Percentiles rank a stretch among this genome's conserved stretches.
These are phyloP conservation scores for Ctenicera cuprea DNA, from an alignment of 2,888 invertebrate genomes.

Conservation along the genomic window DNA sequence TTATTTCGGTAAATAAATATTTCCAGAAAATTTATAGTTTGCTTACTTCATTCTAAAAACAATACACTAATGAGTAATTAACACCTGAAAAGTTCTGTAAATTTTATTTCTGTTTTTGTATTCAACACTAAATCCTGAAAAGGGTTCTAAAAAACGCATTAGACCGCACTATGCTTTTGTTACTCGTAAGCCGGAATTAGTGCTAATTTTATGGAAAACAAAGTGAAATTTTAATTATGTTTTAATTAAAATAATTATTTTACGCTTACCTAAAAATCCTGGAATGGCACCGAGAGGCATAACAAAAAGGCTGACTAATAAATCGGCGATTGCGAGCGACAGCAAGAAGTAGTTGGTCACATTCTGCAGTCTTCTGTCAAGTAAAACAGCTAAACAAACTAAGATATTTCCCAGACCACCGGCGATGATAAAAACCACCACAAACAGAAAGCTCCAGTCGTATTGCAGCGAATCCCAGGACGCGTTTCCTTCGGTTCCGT, in stretches of 20 bases:
- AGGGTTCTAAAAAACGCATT: too few species aligned
- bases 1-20: too few species aligned
- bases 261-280: constrained; percentile 88
- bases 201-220: too few species aligned
- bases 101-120: too few species aligned
- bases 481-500: constrained; percentile 45
- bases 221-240: too few species aligned
- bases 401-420: constrained; percentile 94
- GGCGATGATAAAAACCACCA: constrained; percentile 89
- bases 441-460: constrained; percentile 90
- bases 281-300: constrained; percentile 97
- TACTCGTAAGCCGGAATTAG: too few species aligned
- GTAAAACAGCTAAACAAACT: constrained; percentile 93
- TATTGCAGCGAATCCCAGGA: constrained; percentile 69
- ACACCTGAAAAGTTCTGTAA: too few species aligned
- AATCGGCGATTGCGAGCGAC: constrained; percentile 94
- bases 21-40: too few species aligned
- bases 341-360: constrained; percentile 97
- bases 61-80: too few species aligned
- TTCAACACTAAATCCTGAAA: too few species aligned
- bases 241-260: neutral
- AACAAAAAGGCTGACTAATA: constrained; percentile 93
- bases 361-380: constrained; percentile 93
- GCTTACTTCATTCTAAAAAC: too few species aligned
- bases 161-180: too few species aligned